A percentile compares a stretch with the other conserved stretches of the same genome.
phyloP scores from a whole-genome alignment of 2,797 vertebrate species.

The Sandelia bainsii region DNA sequence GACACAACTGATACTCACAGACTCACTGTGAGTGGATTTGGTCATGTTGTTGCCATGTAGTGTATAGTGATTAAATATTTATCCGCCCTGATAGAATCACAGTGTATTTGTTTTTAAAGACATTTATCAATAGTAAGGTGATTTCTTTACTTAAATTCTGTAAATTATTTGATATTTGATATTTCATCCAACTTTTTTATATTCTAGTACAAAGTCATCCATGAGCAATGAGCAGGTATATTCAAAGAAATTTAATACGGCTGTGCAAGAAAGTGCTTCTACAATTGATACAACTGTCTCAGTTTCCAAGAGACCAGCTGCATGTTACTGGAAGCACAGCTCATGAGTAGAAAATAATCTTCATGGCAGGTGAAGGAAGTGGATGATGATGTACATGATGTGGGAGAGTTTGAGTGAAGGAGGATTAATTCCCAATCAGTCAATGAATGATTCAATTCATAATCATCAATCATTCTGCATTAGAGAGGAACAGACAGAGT shows the following conservation, averaged over 20 bases:
- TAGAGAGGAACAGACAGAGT: too few relatives aligned
- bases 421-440: constrained; percentile 55
- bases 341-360: constrained; percentile 41
- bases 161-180: constrained; percentile 24
- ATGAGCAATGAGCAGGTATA: neutral
- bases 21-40: constrained; percentile 31
- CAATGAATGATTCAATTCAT: constrained; percentile 25
- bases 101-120: constrained; percentile 24
- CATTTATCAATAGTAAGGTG: neutral
- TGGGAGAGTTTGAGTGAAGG: constrained; percentile 28
- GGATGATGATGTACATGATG: constrained; percentile 50
- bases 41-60: constrained; percentile 21
- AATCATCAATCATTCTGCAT: too few relatives aligned
- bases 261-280: constrained; percentile 3
- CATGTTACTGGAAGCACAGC: constrained; percentile 4
- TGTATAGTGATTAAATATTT: constrained; percentile 43
- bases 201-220: neutral
- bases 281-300: constrained; percentile 24
- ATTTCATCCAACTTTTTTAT: neutral
- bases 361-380: constrained; percentile 32
- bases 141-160: neutral
- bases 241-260: neutral
- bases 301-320: constrained; percentile 36
- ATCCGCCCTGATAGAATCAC: constrained; percentile 22
- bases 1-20: constrained; percentile 44